Percentiles rank a stretch among this genome's conserved stretches.
Conservation (phyloP, 2,797 vertebrate species). For the Propithecus deckenii region DNA sequence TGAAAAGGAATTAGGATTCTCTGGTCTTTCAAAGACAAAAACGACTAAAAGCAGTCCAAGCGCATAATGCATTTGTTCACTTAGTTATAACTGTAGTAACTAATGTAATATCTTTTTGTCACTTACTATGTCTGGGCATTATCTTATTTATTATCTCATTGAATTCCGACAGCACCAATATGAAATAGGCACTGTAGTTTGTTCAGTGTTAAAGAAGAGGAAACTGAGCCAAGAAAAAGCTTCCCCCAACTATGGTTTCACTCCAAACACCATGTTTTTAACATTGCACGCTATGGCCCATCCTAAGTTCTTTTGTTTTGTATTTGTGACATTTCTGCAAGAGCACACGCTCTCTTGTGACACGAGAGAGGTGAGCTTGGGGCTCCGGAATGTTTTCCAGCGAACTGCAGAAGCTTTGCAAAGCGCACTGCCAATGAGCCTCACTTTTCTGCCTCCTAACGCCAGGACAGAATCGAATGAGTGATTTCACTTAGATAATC, state of each 20-base stretch:
- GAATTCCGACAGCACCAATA: not conserved
- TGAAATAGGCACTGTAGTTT: not conserved
- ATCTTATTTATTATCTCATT: not conserved
- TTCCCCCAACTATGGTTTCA: not conserved
- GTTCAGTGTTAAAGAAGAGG: not conserved
- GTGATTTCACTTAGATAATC: conserved; percentile 26
- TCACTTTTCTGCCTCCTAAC: conserved; percentile 6
- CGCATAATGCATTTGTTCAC: not conserved
- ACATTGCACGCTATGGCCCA: not conserved
- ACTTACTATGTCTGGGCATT: not conserved
- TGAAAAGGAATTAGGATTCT: not conserved
- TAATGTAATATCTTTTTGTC: not conserved
- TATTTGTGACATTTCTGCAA: not conserved
- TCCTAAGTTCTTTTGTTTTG: not conserved
- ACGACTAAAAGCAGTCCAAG: not conserved
- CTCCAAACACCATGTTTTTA: not conserved
- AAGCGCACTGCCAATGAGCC: not conserved
- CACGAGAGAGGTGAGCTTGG: not conserved
- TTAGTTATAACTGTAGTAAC: not conserved
- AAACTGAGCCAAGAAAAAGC: not conserved
- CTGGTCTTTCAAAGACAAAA: not conserved
- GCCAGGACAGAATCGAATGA: not conserved
- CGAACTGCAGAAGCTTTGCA: not conserved
- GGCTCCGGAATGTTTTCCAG: not conserved
- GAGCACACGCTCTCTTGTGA: not conserved